Conservation (phyloP, 2,888 invertebrate species). For the Resseliella maxima region DNA sequence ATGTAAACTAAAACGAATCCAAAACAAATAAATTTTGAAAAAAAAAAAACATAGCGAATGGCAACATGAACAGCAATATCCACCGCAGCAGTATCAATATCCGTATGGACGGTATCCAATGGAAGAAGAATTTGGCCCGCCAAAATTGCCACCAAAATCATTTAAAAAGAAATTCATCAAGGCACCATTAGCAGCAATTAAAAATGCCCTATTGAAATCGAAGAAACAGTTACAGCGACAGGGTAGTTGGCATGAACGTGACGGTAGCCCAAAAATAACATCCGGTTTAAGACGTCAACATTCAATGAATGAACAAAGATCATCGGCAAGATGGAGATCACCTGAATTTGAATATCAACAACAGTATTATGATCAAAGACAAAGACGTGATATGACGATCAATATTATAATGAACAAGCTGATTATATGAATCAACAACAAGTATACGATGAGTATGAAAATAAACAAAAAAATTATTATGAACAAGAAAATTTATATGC, state of each 20-base stretch:
- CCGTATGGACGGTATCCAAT: slow-evolving; percentile 57
- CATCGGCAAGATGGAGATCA: slow-evolving; percentile 37
- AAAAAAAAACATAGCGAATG: slow-evolving; percentile 65
- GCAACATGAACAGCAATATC: background rate
- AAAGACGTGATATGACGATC: slow-evolving; percentile 18
- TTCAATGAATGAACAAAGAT: slow-evolving; percentile 66
- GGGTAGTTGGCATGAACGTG: slow-evolving; percentile 66
- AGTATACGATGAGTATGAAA: slow-evolving; percentile 64
- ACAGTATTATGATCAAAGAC: slow-evolving; percentile 57
- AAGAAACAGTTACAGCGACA: slow-evolving; percentile 66
- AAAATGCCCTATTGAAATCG: slow-evolving; percentile 66
- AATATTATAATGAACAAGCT: background rate
- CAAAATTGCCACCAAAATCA: slow-evolving; percentile 64
- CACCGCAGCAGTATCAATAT: slow-evolving; percentile 60
- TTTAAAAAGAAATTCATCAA: slow-evolving; percentile 67
- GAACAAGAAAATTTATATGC: slow-evolving; percentile 64
- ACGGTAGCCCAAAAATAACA: slow-evolving; percentile 62
- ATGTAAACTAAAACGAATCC: background rate
- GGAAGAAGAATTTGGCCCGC: slow-evolving; percentile 60
- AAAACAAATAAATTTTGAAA: slow-evolving; percentile 37
- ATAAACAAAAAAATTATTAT: slow-evolving; percentile 62
- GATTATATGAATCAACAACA: slow-evolving; percentile 57
- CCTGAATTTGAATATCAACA: slow-evolving; percentile 58
- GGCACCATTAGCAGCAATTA: slow-evolving; percentile 66
- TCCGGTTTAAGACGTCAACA: slow-evolving; percentile 65